These are phyloP conservation scores for Crossoptilon crossoptilon DNA, from an alignment of 2,797 vertebrate genomes.

Conservation along the genomic window DNA sequence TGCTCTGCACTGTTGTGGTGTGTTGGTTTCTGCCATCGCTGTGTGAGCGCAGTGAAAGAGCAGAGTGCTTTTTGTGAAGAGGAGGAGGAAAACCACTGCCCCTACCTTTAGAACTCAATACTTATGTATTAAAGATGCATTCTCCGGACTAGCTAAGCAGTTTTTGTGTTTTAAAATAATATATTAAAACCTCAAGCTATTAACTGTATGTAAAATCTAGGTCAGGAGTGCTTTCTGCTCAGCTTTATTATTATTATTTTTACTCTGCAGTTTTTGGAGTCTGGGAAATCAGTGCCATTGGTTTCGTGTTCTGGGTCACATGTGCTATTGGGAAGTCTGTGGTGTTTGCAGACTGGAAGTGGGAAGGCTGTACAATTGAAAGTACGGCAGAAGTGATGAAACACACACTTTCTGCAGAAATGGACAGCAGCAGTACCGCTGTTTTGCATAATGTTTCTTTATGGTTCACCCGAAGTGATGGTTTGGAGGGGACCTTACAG, in stretches of 20 bases:
- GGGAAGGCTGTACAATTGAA: not conserved
- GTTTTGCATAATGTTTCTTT: slow-evolving; percentile 12
- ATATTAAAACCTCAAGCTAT: not conserved
- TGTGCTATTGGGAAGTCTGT: not conserved
- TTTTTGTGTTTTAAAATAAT: not conserved
- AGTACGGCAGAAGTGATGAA: not conserved
- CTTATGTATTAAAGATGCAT: not conserved
- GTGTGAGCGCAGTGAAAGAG: slow-evolving; percentile 46
- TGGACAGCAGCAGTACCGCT: not conserved
- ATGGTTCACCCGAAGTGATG: not conserved
- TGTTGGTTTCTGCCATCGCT: slow-evolving; percentile 9
- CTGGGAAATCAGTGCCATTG: not conserved
- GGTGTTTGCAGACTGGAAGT: not conserved
- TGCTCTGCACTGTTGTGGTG: not conserved
- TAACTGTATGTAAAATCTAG: not conserved
- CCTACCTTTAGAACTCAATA: not conserved
- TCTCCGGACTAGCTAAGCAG: not conserved
- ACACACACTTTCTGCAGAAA: not conserved
- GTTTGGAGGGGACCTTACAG: not conserved
- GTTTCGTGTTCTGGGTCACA: slow-evolving; percentile 11
- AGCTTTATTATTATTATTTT: not conserved
- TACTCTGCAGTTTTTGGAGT: not conserved
- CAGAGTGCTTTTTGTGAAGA: not conserved
- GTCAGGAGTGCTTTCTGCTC: not conserved
- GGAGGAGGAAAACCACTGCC: not conserved